Base-by-base conservation (phyloP, 2,888 invertebrate genomes). In the Aspidapion aeneum region DNA sequence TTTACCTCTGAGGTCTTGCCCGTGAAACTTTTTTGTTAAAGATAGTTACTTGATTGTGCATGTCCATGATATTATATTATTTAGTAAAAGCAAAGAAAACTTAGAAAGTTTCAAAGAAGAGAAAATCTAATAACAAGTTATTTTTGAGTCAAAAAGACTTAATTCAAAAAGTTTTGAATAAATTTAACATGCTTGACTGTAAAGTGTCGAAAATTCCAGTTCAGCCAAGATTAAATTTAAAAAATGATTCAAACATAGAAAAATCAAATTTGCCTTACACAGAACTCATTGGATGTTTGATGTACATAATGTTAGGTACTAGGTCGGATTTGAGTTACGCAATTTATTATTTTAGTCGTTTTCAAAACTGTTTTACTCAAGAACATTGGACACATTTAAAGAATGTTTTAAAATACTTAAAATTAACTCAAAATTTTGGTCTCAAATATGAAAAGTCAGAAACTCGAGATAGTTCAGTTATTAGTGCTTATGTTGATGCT, bases 331-430 rank as follows among this genome's bases (percentile, higher is more conserved):
- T 70, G 17, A 63, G 67, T 63, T 69, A 50, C 58, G 60, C 35
- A 21, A 62, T 70, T 16, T 65, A 66, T 2, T 71, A 68, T 57
- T 71, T 68, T 54, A 64, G 69, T 59, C 68, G 69, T 60, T 71
- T 68, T 63, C 71, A 72, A 63, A 70, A 68, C 57, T 52, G 60
- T 63, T 66, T 51, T 51, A 22, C 18, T 18, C 48, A 22, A 57
- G 66, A 67, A 59, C 69, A 70, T 61, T 69, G 67, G 66, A 60
- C 60, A n/a, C 55, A 65, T 63, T 65, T 70, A 19, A 67, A 68
- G 61, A 5, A 20, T 35, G 56, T 62, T 57, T 58, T 66, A 17
- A 66, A 54, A 21, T 66, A 61, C 48, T 55, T 61, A 49, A 66
- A 68, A 49, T 35, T n/a, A 50, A 68, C 67, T 16, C 48, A n/a